A percentile compares a stretch with the other conserved stretches of the same genome.
Evolutionary conservation across 2,888 invertebrate species (phyloP).

Genomic region (Gibbula magus): DNA sequence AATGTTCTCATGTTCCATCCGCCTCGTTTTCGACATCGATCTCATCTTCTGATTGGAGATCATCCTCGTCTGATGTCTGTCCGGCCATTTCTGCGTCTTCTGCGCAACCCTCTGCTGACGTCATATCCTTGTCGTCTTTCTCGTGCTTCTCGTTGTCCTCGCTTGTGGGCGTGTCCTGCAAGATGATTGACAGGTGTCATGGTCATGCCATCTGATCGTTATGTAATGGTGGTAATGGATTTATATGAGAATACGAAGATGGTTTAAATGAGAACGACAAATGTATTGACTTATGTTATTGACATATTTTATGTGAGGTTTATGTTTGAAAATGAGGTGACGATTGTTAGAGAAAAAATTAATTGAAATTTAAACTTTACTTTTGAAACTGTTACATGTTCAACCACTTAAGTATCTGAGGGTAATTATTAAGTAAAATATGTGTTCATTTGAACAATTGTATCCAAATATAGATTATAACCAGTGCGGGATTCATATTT

Average conservation of each 20-base stretch:
- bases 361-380: too few species aligned
- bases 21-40: constrained; percentile 62
- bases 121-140: constrained; percentile 41
- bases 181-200: constrained; percentile 11
- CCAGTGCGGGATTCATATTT: too few species aligned
- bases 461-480: too few species aligned
- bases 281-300: background rate
- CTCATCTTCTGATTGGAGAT: constrained; percentile 54
- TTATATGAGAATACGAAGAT: background rate
- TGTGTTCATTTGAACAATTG: too few species aligned
- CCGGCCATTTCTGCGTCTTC: constrained; percentile 50
- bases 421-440: too few species aligned
- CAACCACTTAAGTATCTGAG: too few species aligned
- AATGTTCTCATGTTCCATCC: background rate
- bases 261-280: background rate
- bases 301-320: too few species aligned
- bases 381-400: too few species aligned
- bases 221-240: background rate
- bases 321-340: too few species aligned
- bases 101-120: constrained; percentile 37
- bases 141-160: constrained; percentile 52
- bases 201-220: too few species aligned
- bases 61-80: constrained; percentile 43
- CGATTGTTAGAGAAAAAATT: too few species aligned
- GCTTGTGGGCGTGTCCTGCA: constrained; percentile 57